Base-by-base conservation (phyloP, 2,888 invertebrate species). In the Latrodectus elegans region DNA sequence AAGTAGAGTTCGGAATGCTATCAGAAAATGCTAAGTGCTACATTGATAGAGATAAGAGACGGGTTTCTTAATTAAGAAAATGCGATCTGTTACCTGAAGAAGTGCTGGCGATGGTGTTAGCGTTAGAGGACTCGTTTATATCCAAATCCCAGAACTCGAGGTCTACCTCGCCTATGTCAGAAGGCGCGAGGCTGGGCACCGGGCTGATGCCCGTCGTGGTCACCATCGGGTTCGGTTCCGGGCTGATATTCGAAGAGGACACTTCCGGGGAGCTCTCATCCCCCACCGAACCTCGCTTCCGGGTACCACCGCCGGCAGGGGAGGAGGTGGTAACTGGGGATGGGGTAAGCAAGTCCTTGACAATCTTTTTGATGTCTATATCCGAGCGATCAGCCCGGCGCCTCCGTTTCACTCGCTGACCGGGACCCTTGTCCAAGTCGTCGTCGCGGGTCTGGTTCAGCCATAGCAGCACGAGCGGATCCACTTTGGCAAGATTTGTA, bases 71-170 rank as follows among this genome's bases (percentile, higher is more conserved):
- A 38, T 38, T 38, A 1, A 38, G 38, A 38, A 38, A 38, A 38
- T 1, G 22, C 22, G 22, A 22, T 22, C 22, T 22, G 49, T 84
- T 80, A 85, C 85, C 85, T 70, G 88, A 88, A 2, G 38, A 38
- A 0, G 82, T 84, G 70, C 84, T 84, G n/a, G 88, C 88, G 10
- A 88, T 84, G 72, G 84, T 88, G 72, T 88, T 84, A 12, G 87
- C 83, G 10, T 89, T 83, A 3, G 90, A 90, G 38, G 88, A 93
- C 89, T 92, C 92, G 91, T 94, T 94, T 80, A 94, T 92, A 91
- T 95, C 94, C 91, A 95, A 92, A 91, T 96, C 96, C 96, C 96
- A 97, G 90, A 96, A 94, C 91, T 96, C 96, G 90, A 96, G 94
- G 91, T 96, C 96, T 89, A 92, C 92, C 90, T 94, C 94, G 65